Conservation (phyloP, 1,140 invertebrate species). For the Drosophila ambigua region DNA sequence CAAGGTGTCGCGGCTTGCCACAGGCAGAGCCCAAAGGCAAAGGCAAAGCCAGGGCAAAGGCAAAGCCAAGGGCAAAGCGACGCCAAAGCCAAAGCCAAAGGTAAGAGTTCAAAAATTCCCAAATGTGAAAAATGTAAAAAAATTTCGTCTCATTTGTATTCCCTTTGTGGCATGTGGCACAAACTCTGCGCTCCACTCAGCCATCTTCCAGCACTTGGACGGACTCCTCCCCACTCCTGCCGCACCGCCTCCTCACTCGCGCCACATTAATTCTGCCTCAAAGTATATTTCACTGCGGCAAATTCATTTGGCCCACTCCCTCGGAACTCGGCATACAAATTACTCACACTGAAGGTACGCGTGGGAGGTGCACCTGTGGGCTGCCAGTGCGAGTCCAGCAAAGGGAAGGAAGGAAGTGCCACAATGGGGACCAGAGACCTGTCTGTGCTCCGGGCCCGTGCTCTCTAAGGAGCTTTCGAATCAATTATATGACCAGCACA, state of each 20-base stretch:
- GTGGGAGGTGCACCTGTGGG: not conserved
- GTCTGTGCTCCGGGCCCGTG: no score
- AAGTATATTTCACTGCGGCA: conserved; percentile 35
- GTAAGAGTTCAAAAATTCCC: conserved; percentile 4
- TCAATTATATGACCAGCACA: no score
- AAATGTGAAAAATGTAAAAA: conserved; percentile 29
- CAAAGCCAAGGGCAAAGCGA: not conserved
- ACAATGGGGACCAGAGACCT: no score
- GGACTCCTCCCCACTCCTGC: not conserved
- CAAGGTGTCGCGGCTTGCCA: not conserved
- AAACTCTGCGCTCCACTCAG: not conserved
- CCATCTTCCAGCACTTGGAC: not conserved
- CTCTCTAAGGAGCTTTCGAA: no score
- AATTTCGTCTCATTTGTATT: conserved; percentile 70
- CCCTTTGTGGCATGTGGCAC: conserved; percentile 44
- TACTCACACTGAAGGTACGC: conserved; percentile 15
- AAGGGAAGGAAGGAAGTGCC: no score
- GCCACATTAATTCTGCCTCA: conserved; percentile 49
- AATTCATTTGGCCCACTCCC: not conserved
- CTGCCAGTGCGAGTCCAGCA: no score
- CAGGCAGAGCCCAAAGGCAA: not conserved
- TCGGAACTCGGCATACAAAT: conserved; percentile 13
- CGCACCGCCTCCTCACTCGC: not conserved
- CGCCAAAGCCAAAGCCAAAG: conserved; percentile 1
- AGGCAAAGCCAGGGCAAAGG: conserved; percentile 5